Evolutionary conservation across 2,888 invertebrate species (phyloP), one percentile per base, ranked within the genome.

Genomic region (Stomorhina lunata): DNA sequence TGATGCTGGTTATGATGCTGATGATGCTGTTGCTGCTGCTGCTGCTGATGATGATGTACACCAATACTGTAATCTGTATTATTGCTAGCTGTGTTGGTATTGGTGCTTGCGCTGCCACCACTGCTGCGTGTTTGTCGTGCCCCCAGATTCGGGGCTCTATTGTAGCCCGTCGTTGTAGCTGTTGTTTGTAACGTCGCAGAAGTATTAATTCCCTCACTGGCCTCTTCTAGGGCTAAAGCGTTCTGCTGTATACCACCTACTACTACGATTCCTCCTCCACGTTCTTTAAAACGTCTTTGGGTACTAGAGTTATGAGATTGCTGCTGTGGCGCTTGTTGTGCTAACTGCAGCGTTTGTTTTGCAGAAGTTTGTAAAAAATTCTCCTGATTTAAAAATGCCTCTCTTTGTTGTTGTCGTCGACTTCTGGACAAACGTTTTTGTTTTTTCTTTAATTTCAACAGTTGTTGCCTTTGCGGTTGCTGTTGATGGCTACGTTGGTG

Each of bases 121-220:
- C 87, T 86, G 86, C 86, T 86, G 84, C 88, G 86, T 76, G 87
- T 87, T 85, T 88, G 87, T 84, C 90, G 89, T 87, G 90, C 89
- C 89, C 89, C 90, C 89, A 90, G 89, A 87, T 89, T 88, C 86
- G 89, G 87, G 88, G 89, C 88, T 87, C 88, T 88, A 82, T 88
- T 89, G 87, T 88, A 88, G 83, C 89, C 88, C 85, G 89, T 88
- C 89, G 90, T 88, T 86, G 88, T 87, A 87, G 87, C 84, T 88
- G 87, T 80, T 86, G 85, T 85, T 86, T 86, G 84, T 80, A 83
- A 84, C 61, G 86, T 61, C 71, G 68, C 79, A 71, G 69, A 76
- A 69, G 68, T 80, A 78, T 81, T 79, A 75, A 86, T 84, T 83
- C 75, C 79, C 84, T 78, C 81, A 81, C 63, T 81, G 80, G 76